Base-by-base conservation (phyloP, 2,113 vertebrate genomes). In the Larimichthys crocea region DNA sequence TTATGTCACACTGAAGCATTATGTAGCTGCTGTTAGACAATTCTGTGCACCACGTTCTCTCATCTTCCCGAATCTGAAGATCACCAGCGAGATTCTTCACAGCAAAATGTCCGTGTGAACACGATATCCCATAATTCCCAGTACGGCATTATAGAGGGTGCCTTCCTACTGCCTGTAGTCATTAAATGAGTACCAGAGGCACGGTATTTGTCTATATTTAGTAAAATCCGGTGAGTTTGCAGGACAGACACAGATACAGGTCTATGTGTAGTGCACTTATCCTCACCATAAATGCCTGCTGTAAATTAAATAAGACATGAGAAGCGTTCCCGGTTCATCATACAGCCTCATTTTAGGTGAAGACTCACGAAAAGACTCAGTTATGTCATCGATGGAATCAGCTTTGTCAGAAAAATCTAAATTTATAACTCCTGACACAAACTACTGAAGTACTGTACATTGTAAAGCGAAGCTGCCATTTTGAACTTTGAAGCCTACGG, bases 261-360 rank as follows among this genome's bases (percentile, higher is more conserved):
- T 82, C 62, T 29, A 71, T 70, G 80, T 86, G 79, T 87, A 82
- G 84, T 90, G 92, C 90, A 90, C 92, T 92, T 89, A 86, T 76
- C 81, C 85, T 91, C 85, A 92, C 89, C 92, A 79, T 60, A 64
- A 90, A 89, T 84, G 92, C 88, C 90, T 92, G 91, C 86, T 88
- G 63, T 68, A 75, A 79, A 84, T 78, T 19, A 24, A 79, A 85
- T 56, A 64, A 55, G 52, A 82, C 0, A 22, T 26, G 8, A 59
- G 68, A 74, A 69, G 83, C 82, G 80, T 86, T 81, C 71, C 85
- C 63, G 2, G 20, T 68, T 35, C 24, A 81, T 84, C 85, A 52
- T 72, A 48, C 56, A 74, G 88, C 89, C 87, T 89, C 64, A 60
- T 63, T 80, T 74, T 7, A 50, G 46, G 64, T 56, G 20, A 44